Base-by-base conservation (phyloP, 2,888 invertebrate genomes). In the Carpatolechia fugitivella region DNA sequence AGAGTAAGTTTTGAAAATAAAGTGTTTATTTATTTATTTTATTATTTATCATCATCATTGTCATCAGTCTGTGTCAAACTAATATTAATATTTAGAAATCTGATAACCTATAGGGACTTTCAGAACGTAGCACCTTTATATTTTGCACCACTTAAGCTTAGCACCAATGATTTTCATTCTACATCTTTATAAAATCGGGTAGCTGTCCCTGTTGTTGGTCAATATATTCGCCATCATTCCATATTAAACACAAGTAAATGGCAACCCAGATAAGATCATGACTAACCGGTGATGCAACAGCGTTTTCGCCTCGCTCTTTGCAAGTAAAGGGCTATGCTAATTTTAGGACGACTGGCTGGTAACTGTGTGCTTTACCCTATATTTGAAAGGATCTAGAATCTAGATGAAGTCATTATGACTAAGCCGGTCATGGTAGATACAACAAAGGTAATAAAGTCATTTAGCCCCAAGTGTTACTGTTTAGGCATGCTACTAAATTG, bases 201-300 rank as follows among this genome's bases (percentile, higher is more conserved):
- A 41, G 18, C 18, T 41, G 40, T 41, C 40, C 1, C 40, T 18
- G 40, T 38, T 38, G 36, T 40, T 60, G 71, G 70, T 70, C 64
- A 66, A 75, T 77, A 74, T 69, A 71, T 74, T 63, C 65, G 69
- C 64, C 70, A 74, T 73, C 72, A 74, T 72, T 79, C 73, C 75
- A 77, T 82, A 78, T 78, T 56, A 74, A 78, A 82, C 74, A 70
- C 66, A 70, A 75, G 76, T 79, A 78, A 80, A 77, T 73, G 74
- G 73, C 71, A 77, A 72, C 78, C 77, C 73, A 79, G 78, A 76
- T 79, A 64, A 69, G 63, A 62, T 83, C 78, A 79, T 85, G 85
- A 84, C 80, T 80, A 78, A 81, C 69, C 59, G 63, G 67, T 82
- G 81, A 82, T 76, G 83, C 74, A 84, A 85, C 64, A 56, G 61